phyloP scores from a whole-genome alignment of 2,113 vertebrate genomes.

The Phaethornis superciliosus region DNA sequence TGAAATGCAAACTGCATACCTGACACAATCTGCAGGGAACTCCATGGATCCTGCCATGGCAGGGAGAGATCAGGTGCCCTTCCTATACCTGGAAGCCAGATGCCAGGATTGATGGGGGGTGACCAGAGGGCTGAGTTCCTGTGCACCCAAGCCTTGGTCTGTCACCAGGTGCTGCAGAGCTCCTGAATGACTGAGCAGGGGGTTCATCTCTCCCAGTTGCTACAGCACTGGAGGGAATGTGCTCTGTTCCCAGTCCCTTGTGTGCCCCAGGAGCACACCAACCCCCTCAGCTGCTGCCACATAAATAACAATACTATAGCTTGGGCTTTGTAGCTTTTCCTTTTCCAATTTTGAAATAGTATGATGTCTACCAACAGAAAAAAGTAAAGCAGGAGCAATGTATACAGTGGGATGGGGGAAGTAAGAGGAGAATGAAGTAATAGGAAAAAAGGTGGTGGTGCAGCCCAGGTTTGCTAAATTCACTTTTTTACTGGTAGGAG shows the following conservation, averaged over 20 bases:
- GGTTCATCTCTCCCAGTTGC: neutral
- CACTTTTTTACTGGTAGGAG: neutral
- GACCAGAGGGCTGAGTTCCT: neutral
- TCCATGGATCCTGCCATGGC: neutral
- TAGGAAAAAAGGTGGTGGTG: neutral
- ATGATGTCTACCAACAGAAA: neutral
- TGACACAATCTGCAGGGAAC: neutral
- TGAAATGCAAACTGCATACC: neutral
- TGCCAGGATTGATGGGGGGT: accelerated
- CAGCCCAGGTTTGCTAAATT: neutral
- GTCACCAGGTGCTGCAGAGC: accelerated
- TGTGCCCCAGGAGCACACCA: accelerated
- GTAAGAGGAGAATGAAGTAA: neutral
- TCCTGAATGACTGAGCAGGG: neutral
- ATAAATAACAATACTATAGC: neutral
- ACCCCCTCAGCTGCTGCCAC: neutral
- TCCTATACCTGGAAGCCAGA: neutral
- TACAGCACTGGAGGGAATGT: neutral
- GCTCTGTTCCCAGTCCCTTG: neutral
- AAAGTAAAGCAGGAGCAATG: neutral
- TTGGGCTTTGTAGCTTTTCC: neutral
- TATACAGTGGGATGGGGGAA: neutral
- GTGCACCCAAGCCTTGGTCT: accelerated
- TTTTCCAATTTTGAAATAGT: neutral
- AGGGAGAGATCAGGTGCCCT: neutral